A percentile compares a stretch with the other conserved stretches of the same genome.
phyloP scores from a whole-genome alignment of 2,888 invertebrate genomes.

The Parnassius orleans region DNA sequence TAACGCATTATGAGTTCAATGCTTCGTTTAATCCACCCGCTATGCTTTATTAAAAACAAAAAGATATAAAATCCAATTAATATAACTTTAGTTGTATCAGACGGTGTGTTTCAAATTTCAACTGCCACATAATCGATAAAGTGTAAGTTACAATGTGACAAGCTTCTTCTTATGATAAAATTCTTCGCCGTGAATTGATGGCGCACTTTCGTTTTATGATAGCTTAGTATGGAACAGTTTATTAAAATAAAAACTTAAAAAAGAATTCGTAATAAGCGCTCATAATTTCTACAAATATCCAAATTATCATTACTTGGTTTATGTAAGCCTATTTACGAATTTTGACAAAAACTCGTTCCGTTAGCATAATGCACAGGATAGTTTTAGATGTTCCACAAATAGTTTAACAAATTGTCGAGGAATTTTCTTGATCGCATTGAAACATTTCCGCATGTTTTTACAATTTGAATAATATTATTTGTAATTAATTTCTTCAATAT shows the following conservation, averaged over 20 bases:
- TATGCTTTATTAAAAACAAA: constrained; percentile 36
- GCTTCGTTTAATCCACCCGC: constrained; percentile 54
- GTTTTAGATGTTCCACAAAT: constrained; percentile 68
- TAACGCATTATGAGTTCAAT: constrained; percentile 64
- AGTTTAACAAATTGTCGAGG: constrained; percentile 62
- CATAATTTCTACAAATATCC: too few species aligned
- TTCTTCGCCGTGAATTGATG: constrained; percentile 26
- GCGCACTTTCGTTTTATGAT: constrained; percentile 5
- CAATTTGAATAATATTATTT: constrained; percentile 9
- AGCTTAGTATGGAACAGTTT: constrained; percentile 3
- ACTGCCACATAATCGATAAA: constrained; percentile 13
- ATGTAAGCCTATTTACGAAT: too few species aligned
- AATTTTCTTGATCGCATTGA: constrained; percentile 54
- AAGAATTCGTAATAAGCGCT: too few species aligned
- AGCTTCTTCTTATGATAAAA: not conserved
- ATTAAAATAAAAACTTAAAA: too few species aligned
- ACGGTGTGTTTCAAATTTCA: constrained; percentile 4
- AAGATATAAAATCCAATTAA: constrained; percentile 4
- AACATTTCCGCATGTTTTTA: constrained; percentile 57
- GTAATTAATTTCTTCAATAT: constrained; percentile 4
- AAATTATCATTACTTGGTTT: too few species aligned
- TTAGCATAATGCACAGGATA: constrained; percentile 49
- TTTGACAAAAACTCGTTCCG: too few species aligned
- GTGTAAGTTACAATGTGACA: constrained; percentile 10
- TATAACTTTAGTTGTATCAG: constrained; percentile 22